Conservation (phyloP, 2,797 vertebrate genomes). For the Protosalanx chinensis region DNA sequence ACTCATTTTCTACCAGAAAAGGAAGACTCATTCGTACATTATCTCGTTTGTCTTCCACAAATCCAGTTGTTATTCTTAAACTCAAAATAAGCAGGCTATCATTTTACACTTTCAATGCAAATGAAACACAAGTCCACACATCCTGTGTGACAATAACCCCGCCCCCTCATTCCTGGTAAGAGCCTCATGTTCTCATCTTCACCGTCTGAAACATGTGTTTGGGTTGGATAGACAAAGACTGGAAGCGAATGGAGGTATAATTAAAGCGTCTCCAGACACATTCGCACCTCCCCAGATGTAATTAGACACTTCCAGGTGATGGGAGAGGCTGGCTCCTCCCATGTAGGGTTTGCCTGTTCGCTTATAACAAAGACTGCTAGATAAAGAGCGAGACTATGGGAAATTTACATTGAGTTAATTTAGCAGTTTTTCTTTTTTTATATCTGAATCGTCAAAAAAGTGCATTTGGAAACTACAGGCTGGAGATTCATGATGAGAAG, state of each 20-base stretch:
- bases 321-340: conserved; percentile 55
- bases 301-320: conserved; percentile 64
- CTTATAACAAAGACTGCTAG: not conserved
- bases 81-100: conserved; percentile 49
- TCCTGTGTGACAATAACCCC: conserved; percentile 27
- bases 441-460: no score
- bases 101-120: conserved; percentile 38
- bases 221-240: conserved; percentile 36
- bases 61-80: conserved; percentile 22
- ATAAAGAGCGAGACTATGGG: not conserved
- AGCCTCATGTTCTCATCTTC: conserved; percentile 14
- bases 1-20: no score
- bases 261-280: conserved; percentile 58
- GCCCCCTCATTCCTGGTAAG: conserved; percentile 31
- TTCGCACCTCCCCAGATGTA: conserved; percentile 69
- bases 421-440: no score
- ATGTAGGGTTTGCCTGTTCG: not conserved
- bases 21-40: no score
- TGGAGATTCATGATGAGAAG: no score
- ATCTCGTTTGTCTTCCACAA: no score
- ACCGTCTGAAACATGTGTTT: conserved; percentile 36
- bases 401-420: not conserved
- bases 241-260: conserved; percentile 62
- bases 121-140: conserved; percentile 38
- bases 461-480: no score